These are phyloP conservation scores for Andrena fulva DNA, from an alignment of 2,888 invertebrate genomes.

Conservation along the genomic window DNA sequence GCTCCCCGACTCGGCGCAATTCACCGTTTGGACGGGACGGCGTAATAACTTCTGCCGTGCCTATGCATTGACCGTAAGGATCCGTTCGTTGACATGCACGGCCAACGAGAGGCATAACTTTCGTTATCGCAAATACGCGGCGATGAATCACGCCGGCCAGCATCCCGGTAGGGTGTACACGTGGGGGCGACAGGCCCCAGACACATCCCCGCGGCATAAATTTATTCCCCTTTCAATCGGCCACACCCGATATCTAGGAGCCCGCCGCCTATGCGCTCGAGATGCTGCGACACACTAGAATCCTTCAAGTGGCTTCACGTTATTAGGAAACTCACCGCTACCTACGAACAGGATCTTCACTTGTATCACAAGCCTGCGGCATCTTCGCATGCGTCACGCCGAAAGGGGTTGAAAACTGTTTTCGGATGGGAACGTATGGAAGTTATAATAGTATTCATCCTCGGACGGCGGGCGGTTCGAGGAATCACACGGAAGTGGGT, in stretches of 20 bases:
- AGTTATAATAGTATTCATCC: too few relatives aligned
- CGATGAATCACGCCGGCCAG: constrained; percentile 71
- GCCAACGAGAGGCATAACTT: constrained; percentile 75
- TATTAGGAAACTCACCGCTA: too few relatives aligned
- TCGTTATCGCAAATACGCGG: constrained; percentile 76
- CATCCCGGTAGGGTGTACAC: constrained; percentile 46
- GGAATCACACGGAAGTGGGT: too few relatives aligned
- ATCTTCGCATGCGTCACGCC: too few relatives aligned
- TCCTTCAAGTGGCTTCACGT: too few relatives aligned
- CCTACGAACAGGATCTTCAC: too few relatives aligned
- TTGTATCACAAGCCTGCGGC: too few relatives aligned
- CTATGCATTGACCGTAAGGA: constrained; percentile 47
- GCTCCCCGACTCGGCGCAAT: constrained; percentile 3
- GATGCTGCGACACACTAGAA: too few relatives aligned
- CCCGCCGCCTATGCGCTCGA: too few relatives aligned
- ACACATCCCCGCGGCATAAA: constrained; percentile 18
- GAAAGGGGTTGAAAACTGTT: too few relatives aligned
- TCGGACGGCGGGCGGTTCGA: too few relatives aligned
- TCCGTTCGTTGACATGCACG: constrained; percentile 76
- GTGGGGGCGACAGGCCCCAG: constrained; percentile 39
- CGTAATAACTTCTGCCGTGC: constrained; percentile 61
- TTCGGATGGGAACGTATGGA: too few relatives aligned
- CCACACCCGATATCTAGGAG: constrained; percentile 13
- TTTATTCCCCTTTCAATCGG: constrained; percentile 49
- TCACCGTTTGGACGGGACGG: constrained; percentile 53